Evolutionary conservation across 2,888 invertebrate species (phyloP), one percentile per base, ranked within the genome.

Genomic region (Coenonympha arcania): DNA sequence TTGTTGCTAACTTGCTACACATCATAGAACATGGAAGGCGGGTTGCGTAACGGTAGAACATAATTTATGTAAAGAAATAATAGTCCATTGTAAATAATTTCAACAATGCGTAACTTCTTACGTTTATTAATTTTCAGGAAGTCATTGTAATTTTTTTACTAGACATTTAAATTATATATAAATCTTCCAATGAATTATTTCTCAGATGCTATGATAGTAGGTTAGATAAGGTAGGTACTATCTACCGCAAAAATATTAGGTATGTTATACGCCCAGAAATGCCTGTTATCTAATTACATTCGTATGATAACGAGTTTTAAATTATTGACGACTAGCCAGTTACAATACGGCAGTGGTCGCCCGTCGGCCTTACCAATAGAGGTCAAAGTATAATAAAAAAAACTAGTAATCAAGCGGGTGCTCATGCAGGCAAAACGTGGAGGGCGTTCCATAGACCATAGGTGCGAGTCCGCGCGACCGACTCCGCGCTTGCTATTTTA

Each of bases 401-500:
- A 47, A 44, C n/a, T 52, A 51, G 55, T 55, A 55, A 56, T 58
- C 55, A 60, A 47, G 52, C 55, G 37, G 51, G 52, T 39, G 59
- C 53, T 50, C 62, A 66, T 61, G 64, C 61, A 63, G 55, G 58
- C 49, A 44, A 48, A 53, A 59, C 64, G 62, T 64, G 63, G 58
- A 55, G 61, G 56, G 59, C 55, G 59, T 49, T 50, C 13, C 26
- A 48, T 28, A 41, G 41, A 37, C 13, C 26, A 48, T 28, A 41
- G 41, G 41, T 44, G 50, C 30, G 9, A 11, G 47, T 40, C 46
- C 28, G 24, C 45, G 39, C 56, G 64, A 63, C 71, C 63, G 68
- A 68, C 68, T 72, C 59, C 60, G 60, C 57, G 60, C 61, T 61
- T 65, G 66, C 70, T 69, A 71, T 76, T n/a, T 70, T 69, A 65